A percentile compares a stretch with the other conserved stretches of the same genome.
These are phyloP conservation scores for Neomicropteryx cornuta DNA, from an alignment of 1,140 invertebrate species.

Conservation along the genomic window DNA sequence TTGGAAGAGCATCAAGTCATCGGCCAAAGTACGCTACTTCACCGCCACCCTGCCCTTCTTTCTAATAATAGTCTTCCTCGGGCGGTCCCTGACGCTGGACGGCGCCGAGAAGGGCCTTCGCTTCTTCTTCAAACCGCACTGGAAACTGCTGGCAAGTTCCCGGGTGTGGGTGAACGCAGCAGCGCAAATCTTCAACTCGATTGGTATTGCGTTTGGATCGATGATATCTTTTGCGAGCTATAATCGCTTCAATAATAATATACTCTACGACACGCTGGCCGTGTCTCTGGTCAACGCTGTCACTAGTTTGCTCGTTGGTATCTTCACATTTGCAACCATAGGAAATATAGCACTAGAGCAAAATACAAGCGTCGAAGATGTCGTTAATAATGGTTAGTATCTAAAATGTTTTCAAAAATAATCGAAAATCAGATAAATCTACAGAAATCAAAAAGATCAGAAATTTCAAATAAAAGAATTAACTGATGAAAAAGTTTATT, in stretches of 20 bases:
- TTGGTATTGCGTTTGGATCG: slow-evolving; percentile 83
- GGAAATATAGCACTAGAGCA: slow-evolving; percentile 78
- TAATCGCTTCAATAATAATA: slow-evolving; percentile 85
- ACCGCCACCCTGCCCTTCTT: slow-evolving; percentile 79
- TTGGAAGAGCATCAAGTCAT: slow-evolving; percentile 85
- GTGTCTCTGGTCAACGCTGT: slow-evolving; percentile 73
- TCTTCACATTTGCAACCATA: slow-evolving; percentile 79
- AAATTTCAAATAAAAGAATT: too few species aligned
- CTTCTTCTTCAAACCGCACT: slow-evolving; percentile 82
- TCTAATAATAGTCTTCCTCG: slow-evolving; percentile 69
- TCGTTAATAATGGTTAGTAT: slow-evolving; percentile 71
- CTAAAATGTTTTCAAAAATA: slow-evolving; percentile 7
- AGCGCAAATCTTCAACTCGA: slow-evolving; percentile 87
- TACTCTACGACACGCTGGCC: slow-evolving; percentile 72
- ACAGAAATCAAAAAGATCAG: background rate
- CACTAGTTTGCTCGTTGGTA: slow-evolving; percentile 74
- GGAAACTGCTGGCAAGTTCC: slow-evolving; percentile 69
- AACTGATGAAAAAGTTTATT: too few species aligned
- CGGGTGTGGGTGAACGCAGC: slow-evolving; percentile 89
- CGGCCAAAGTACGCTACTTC: slow-evolving; percentile 75
- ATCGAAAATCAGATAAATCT: background rate
- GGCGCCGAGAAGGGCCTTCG: slow-evolving; percentile 67
- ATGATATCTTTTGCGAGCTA: slow-evolving; percentile 94
- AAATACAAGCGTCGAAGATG: slow-evolving; percentile 61
- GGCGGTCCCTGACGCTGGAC: slow-evolving; percentile 67